Conservation (phyloP, 2,888 invertebrate genomes). For the Harpagoxenus sublaevis region DNA sequence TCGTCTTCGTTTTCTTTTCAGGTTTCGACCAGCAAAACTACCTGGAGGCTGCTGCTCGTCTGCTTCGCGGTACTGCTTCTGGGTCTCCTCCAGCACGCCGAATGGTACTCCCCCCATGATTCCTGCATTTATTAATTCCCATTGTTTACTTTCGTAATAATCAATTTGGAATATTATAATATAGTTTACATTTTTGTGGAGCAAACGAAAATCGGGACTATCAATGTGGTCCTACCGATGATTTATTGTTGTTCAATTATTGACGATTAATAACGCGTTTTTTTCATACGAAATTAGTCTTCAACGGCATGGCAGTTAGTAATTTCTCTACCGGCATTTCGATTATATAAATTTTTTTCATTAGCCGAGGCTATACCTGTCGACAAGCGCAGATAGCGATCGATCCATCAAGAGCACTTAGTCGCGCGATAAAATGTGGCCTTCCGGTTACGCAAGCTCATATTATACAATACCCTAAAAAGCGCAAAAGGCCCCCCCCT, state of each 20-base stretch:
- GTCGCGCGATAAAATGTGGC: slow-evolving; percentile 10
- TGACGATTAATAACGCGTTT: background rate
- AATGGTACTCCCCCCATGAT: slow-evolving; percentile 79
- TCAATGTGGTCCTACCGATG: background rate
- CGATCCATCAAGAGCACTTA: background rate
- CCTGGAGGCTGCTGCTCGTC: slow-evolving; percentile 75
- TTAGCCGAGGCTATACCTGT: background rate
- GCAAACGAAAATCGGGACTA: background rate
- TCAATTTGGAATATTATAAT: slow-evolving; percentile 14
- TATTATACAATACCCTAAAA: slow-evolving; percentile 41
- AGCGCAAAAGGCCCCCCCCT: slow-evolving; percentile 14
- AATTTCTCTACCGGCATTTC: slow-evolving; percentile 4
- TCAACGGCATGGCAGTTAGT: background rate
- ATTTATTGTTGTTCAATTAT: slow-evolving; percentile 1
- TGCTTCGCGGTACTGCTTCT: slow-evolving; percentile 80
- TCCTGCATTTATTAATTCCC: background rate
- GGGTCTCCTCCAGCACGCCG: slow-evolving; percentile 80
- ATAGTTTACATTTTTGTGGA: background rate
- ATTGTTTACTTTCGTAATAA: slow-evolving; percentile 16
- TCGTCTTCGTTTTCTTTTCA: slow-evolving; percentile 69
- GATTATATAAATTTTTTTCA: slow-evolving; percentile 37
- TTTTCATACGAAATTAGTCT: background rate
- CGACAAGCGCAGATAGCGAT: background rate
- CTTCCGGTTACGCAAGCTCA: slow-evolving; percentile 13
- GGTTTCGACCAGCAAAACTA: slow-evolving; percentile 80